These are phyloP conservation scores for Myxocyprinus asiaticus DNA, from an alignment of 2,113 vertebrate genomes.

Conservation along the genomic window DNA sequence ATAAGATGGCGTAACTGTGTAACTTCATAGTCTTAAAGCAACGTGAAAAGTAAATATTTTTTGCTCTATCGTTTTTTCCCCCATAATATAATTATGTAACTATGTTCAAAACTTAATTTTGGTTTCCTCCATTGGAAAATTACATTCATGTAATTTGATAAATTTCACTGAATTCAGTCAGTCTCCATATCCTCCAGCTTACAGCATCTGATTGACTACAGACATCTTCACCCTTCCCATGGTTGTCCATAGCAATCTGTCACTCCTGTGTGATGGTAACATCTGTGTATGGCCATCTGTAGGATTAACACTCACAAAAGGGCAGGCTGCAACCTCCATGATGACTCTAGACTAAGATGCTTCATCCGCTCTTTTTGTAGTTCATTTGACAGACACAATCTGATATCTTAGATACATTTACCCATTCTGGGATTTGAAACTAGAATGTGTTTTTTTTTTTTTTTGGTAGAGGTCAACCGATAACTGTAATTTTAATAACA, in stretches of 20 bases:
- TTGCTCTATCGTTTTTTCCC: not conserved
- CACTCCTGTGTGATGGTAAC: conserved; percentile 69
- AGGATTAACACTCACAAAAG: conserved; percentile 72
- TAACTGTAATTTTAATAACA: no score
- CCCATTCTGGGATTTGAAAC: not conserved
- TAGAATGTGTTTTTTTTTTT: not conserved
- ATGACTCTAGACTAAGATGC: conserved; percentile 70
- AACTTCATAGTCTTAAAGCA: no score
- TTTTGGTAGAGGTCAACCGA: no score
- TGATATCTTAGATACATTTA: conserved; percentile 19
- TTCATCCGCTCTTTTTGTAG: conserved; percentile 48
- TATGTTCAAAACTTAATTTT: not conserved
- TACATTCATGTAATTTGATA: conserved; percentile 1
- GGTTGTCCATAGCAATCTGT: conserved; percentile 60
- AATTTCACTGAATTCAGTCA: not conserved
- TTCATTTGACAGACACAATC: conserved; percentile 52
- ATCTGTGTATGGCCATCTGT: conserved; percentile 77
- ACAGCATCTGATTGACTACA: conserved; percentile 69
- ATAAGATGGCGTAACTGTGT: no score
- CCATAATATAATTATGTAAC: not conserved
- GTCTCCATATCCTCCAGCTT: not conserved
- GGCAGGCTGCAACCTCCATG: conserved; percentile 63
- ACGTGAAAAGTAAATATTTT: no score
- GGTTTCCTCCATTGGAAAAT: not conserved
- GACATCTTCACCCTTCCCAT: conserved; percentile 72